Percentiles rank a stretch among this genome's conserved stretches.
Conservation (phyloP, 2,113 vertebrate species). For the Rhabdomys dilectus region DNA sequence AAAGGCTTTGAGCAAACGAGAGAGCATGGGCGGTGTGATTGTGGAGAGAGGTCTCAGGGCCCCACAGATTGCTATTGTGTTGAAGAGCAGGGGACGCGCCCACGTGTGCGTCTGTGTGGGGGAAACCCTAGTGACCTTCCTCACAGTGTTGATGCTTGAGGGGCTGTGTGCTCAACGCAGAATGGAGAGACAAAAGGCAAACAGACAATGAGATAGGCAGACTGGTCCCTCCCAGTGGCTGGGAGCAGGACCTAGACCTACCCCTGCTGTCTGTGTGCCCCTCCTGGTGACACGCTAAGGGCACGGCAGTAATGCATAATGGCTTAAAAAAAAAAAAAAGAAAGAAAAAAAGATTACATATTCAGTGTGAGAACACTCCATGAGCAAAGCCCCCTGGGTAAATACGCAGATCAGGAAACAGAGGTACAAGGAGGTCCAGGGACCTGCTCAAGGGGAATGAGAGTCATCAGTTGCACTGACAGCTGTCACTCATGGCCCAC, state of each 20-base stretch:
- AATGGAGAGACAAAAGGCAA: background rate
- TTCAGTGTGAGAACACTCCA: background rate
- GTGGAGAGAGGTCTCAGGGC: background rate
- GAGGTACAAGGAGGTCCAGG: background rate
- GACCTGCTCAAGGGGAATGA: background rate
- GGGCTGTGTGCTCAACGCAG: accelerated
- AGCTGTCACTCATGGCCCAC: background rate
- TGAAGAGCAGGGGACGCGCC: background rate
- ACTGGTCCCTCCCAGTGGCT: background rate
- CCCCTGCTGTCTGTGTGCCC: background rate
- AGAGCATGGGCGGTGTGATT: background rate
- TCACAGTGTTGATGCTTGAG: too few species aligned
- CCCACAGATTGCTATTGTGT: background rate
- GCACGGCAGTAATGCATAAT: background rate
- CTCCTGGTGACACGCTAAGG: background rate
- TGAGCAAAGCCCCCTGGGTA: background rate
- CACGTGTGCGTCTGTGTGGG: background rate
- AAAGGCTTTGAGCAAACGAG: background rate
- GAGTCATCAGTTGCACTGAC: background rate
- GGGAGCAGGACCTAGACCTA: background rate
- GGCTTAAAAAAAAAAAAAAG: background rate
- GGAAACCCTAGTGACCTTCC: background rate
- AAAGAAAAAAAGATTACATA: background rate
- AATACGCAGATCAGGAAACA: background rate
- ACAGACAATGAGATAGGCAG: background rate